phyloP scores from a whole-genome alignment of 2,113 vertebrate species.

The Delphinapterus leucas region DNA sequence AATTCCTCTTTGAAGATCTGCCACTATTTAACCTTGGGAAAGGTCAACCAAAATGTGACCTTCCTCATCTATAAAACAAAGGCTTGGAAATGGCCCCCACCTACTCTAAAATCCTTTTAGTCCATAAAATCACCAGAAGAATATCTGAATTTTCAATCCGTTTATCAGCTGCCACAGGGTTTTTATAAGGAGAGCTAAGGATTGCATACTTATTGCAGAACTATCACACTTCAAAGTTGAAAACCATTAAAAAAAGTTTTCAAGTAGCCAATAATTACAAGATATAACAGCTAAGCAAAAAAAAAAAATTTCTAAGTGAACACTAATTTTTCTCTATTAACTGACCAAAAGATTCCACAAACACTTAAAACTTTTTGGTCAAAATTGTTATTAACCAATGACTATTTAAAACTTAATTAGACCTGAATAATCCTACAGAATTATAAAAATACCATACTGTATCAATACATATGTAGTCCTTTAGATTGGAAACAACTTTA shows the following conservation, averaged over 20 bases:
- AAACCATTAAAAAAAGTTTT: constrained; percentile 12
- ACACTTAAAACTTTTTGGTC: not conserved
- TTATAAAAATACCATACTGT: not conserved
- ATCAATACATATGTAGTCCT: not conserved
- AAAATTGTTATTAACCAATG: constrained; percentile 15
- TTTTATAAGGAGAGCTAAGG: not conserved
- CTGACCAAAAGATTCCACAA: not conserved
- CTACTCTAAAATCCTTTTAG: not conserved
- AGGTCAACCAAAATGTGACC: not conserved
- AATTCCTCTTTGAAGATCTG: not conserved
- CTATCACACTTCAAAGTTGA: not conserved
- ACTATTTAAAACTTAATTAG: constrained; percentile 12
- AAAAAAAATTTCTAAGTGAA: not conserved
- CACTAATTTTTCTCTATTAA: constrained; percentile 36
- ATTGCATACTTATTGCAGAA: not conserved
- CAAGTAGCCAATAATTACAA: not conserved
- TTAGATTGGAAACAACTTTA: constrained; percentile 32
- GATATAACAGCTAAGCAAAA: not conserved
- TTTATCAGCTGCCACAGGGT: not conserved
- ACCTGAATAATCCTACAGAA: not conserved
- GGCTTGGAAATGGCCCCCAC: not conserved
- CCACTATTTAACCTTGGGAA: not conserved
- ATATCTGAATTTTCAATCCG: not conserved
- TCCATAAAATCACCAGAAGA: not conserved
- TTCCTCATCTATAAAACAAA: not conserved